Evolutionary conservation across 1,140 invertebrate genomes (phyloP), one percentile per base, ranked within the genome.

Genomic region (Nymphalis io): DNA sequence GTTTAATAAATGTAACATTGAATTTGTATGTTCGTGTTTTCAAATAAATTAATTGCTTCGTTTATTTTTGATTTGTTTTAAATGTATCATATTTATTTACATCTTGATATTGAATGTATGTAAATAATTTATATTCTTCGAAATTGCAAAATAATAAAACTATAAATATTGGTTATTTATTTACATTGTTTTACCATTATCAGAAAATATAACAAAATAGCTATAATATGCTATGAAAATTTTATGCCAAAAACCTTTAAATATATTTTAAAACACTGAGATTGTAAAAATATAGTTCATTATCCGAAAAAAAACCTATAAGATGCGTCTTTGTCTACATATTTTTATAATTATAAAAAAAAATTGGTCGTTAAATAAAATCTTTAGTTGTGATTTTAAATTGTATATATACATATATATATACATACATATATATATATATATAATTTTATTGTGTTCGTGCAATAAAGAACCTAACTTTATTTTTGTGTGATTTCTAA

Each of bases 401-500:
- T 38, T 63, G 21, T 53, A 63, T 63, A 63, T 46, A 53, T 16
- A 44, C 53, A 51, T 55, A 27, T n/a, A n/a, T n/a, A n/a, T 53
- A 63, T 63, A 63, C 27, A 53, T 16, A 44, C 53, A 51, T 55
- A 27, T n/a, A n/a, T n/a, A n/a, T n/a, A n/a, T n/a, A n/a, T n/a
- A n/a, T n/a, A n/a, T n/a, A 23, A 27, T 51, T 20, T 51, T 51
- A 51, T 51, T 63, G 46, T 63, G 23, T 63, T 53, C 33, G 60
- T 63, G 60, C 60, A 63, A 63, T 63, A 51, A 20, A 63, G 23
- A 39, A 51, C 23, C 16, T 46, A 27, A 27, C 48, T 18, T 61
- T 27, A 27, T 53, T 63, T 63, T 63, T 63, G 60, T 63, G 60
- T 63, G 44, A 63, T 63, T 63, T 63, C 18, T 63, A 51, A 51